Base-by-base conservation (phyloP, 2,888 invertebrate genomes). In the Mythimna ferrago region DNA sequence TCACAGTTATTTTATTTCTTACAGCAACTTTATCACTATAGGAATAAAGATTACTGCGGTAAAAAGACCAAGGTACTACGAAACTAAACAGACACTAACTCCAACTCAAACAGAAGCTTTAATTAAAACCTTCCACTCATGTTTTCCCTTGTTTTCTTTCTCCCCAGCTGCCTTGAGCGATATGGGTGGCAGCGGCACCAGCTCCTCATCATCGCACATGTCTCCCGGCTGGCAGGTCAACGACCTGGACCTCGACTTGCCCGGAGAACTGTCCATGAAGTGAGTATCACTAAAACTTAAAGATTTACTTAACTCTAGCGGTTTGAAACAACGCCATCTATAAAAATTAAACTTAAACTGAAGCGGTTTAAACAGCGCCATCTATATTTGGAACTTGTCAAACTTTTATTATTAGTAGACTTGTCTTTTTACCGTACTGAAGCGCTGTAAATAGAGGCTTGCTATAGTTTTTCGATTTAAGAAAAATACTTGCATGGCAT, bases 211-310 rank as follows among this genome's bases (percentile, higher is more conserved):
- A 16, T 96, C 96, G 0, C 95, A 96, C 92, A 90, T 96, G 91
- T 96, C 96, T 2, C 95, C 96, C 0, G 95, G 93, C 11, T 96
- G 96, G 96, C 95, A 94, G 89, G 96, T 96, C 91, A 96, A 96
- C 86, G 96, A 96, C 87, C 91, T 96, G n/a, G 96, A 96, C 80
- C 89, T 96, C 72, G 96, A 96, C 48, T 83, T 96, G 56, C 93
- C 96, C 26, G 94, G 93, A 38, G 96, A 96, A 74, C 91, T 96
- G 83, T 92, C 96, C 62, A 96, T 96, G 96, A 96, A 96, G 96
- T 96, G 60, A 93, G 94, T 92, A 67, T 66, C 57, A 71, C 58
- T 76, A 64, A 51, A 41, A 61, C 70, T 32, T 60, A 16, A 48
- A 26, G 26, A 26, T 26, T 26, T 26, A 0, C 58, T 6, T 6